Evolutionary conservation across 2,113 vertebrate species (phyloP).

Genomic region (Chloropsis hardwickii): DNA sequence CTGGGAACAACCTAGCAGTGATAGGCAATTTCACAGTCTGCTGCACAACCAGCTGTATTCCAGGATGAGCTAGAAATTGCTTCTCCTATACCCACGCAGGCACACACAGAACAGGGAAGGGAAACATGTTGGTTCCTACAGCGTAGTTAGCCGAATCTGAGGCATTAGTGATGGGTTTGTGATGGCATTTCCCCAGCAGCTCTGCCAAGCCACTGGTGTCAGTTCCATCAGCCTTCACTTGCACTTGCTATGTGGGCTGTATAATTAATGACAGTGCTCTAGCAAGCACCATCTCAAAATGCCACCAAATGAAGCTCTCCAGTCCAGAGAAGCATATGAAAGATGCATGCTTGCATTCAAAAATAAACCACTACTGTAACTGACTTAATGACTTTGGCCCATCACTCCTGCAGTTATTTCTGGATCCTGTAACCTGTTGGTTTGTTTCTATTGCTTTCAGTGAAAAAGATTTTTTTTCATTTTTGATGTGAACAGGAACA

Average conservation of each 20-base stretch:
- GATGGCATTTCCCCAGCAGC: not conserved
- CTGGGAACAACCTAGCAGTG: not conserved
- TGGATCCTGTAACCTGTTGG: not conserved
- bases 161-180: not conserved
- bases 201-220: not conserved
- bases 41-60: not conserved
- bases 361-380: not conserved
- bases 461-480: not conserved
- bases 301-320: not conserved
- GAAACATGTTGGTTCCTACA: not conserved
- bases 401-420: not conserved
- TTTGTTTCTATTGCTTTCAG: not conserved
- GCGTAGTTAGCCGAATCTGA: not conserved
- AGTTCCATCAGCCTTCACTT: not conserved
- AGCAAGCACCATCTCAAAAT: not conserved
- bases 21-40: constrained; percentile 14
- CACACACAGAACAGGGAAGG: not conserved
- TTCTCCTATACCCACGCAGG: not conserved
- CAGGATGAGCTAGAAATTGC: not conserved
- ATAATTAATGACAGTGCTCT: not conserved
- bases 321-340: not conserved
- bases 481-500: not conserved
- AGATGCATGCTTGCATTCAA: not conserved
- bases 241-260: not conserved
- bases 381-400: not conserved